Evolutionary conservation across 2,113 vertebrate genomes (phyloP), one percentile per base, ranked within the genome.

Genomic region (Dasyornis broadbenti): DNA sequence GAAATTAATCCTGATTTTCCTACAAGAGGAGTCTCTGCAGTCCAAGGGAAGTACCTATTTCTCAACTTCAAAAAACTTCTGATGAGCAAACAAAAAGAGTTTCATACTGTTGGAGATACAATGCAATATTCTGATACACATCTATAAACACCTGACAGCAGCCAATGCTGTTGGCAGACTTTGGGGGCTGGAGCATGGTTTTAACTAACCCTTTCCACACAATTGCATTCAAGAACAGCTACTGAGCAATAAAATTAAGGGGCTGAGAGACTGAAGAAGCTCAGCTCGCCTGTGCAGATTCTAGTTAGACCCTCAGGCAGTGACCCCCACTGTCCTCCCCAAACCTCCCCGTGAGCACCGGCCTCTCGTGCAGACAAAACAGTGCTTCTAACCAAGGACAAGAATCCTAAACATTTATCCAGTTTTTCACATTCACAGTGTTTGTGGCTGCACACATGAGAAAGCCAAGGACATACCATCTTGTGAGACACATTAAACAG

Each of bases 131-230:
- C 40, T 84, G 60, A 66, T 20, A 64, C 18, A 59, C 18, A 54
- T 23, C 17, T 13, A 13, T 1, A 28, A 81, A 59, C 11, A 59
- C 0, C 3, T 20, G 21, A 35, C 4, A 54, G 3, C 40, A 60
- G 15, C 18, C 57, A 56, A 15, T 13, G 35, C 9, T 57, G n/a
- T 33, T 50, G 50, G 42, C 18, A 89, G 56, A 37, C 33, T 22
- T 17, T 68, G n/a, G 10, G 42, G 64, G 50, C 7, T 53, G 22
- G 3, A 73, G 33, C 16, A 37, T 6, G 35, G 39, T 39, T 90
- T 63, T 42, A 78, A 70, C 39, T 54, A 94, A 84, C 68, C 33
- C 77, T 28, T 95, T 71, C 90, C 73, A 70, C 18, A 33, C 27
- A 75, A 47, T 0, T 60, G 42, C 56, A 71, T 42, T 71, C 44